Evolutionary conservation across 1,140 invertebrate genomes (phyloP).

Genomic region (Lanistes nyassanus): DNA sequence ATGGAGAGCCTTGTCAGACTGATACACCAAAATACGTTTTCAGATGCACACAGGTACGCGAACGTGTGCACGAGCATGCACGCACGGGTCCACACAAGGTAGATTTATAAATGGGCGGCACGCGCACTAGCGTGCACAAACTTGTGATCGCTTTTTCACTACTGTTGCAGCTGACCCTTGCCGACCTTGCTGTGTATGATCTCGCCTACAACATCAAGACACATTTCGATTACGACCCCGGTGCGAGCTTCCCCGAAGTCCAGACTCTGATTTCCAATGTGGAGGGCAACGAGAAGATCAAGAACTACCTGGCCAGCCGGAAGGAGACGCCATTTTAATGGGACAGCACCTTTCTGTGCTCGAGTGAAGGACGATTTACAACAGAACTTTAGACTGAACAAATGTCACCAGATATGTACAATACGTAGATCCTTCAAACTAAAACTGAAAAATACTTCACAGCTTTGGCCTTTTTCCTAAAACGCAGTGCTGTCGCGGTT

Average conservation of each 20-base stretch:
- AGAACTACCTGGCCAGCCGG: background rate
- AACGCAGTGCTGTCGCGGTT: too few species aligned
- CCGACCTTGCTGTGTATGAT: background rate
- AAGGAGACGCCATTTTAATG: background rate
- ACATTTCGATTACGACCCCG: background rate
- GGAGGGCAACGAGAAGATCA: background rate
- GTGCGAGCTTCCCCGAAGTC: background rate
- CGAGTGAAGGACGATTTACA: too few species aligned
- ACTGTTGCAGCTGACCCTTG: background rate
- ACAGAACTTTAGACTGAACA: too few species aligned
- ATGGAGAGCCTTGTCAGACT: too few species aligned
- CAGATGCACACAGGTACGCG: background rate
- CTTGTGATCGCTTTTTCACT: background rate
- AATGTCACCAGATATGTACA: too few species aligned
- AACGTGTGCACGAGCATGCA: background rate
- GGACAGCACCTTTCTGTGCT: too few species aligned
- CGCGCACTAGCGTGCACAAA: background rate
- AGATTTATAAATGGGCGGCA: background rate
- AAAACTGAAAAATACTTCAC: too few species aligned
- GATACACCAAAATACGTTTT: background rate
- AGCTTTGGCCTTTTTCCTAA: too few species aligned
- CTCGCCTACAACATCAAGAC: background rate
- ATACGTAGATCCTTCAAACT: too few species aligned
- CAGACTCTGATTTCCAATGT: background rate
- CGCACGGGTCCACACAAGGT: background rate